Base-by-base conservation (phyloP, 2,797 vertebrate genomes). In the Lates japonicus region DNA sequence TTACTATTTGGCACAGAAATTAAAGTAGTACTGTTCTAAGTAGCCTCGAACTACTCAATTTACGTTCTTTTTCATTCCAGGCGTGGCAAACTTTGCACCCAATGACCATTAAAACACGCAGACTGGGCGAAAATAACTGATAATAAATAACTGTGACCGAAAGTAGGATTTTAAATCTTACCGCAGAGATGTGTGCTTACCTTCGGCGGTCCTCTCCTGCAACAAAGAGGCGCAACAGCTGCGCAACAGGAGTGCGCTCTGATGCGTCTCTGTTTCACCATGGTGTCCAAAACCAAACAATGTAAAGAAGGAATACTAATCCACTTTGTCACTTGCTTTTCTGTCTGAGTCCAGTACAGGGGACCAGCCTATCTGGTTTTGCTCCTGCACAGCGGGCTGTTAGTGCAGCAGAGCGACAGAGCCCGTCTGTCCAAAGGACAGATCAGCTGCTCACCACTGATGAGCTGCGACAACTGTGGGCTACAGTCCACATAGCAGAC, bases 201-300 rank as follows among this genome's bases (percentile, higher is more conserved):
- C 90, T 84, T 88, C 13, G 19, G 7, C 1, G 82, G 31, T 73
- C 80, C 74, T 69, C 33, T 85, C 16, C 82, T 88, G 79, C 76
- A 70, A 74, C 81, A 84, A 70, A 81, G 76, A 61, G 85, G 74
- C 31, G 80, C 78, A 69, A 81, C 82, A 59, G 76, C 63, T 42
- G 86, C 69, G 61, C 74, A 88, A 57, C 64, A 60, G 55, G 84
- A 71, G 48, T 48, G 84, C 31, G 76, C 71, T 81, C 87, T 82
- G 82, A 59, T 25, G 44, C 90, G 87, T 60, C 92, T 70, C 68
- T 89, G 89, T 57, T 90, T 93, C 59, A 90, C 91, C 93, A 94
- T 94, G 22, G 19, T 68, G 59, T 51, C 62, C 60, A 44, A 29
- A 60, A 55, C 3, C 52, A 25, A 44, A 11, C 44, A 20, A 29